Evolutionary conservation across 2,888 invertebrate species (phyloP), one percentile per base, ranked within the genome.

Genomic region (Ceriagrion tenellum): DNA sequence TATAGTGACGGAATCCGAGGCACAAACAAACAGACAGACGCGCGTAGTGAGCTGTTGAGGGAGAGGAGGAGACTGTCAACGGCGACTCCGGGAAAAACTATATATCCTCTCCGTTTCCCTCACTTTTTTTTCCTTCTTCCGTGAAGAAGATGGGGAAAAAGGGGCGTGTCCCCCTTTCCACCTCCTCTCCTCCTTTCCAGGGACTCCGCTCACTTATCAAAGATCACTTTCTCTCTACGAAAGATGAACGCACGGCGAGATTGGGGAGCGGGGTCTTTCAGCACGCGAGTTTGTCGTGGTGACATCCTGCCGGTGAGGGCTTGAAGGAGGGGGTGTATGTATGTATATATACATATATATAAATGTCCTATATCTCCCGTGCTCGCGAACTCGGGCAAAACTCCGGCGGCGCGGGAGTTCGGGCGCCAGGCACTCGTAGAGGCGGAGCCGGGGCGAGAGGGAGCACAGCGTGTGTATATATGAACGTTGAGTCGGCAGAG

Each of bases 401-500:
- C 55, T 55, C 90, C 30, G 63, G 63, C 23, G 55, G 47, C 23
- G 30, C 30, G 55, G 59, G 20, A 30, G 59, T 0, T 10, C 35
- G 63, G 56, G 55, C 47, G 35, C 30, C 90, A 63, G 40, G 35
- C 91, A 91, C 63, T 26, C 40, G 13, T 47, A 47, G 47, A 47
- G 47, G 47, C 12, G 35, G 47, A 40, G 47, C 26, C 59, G 74
- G 35, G 55, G 47, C 55, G 56, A 56, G 26, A n/a, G 30, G 26
- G 56, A 59, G 30, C n/a, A 55, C 55, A 90, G 90, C 81, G 81
- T 13, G 81, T 3, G 35, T 10, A 35, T 35, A 35, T 81, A 35
- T 59, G 90, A n/a, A 90, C 30, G 56, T 56, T 91, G 56, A 91
- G 26, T 59, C 55, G 59, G 59, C 35, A 47, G 91, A 40, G 93